Evolutionary conservation across 2,888 invertebrate genomes (phyloP).

Genomic region (Rhyacophila evoluta): DNA sequence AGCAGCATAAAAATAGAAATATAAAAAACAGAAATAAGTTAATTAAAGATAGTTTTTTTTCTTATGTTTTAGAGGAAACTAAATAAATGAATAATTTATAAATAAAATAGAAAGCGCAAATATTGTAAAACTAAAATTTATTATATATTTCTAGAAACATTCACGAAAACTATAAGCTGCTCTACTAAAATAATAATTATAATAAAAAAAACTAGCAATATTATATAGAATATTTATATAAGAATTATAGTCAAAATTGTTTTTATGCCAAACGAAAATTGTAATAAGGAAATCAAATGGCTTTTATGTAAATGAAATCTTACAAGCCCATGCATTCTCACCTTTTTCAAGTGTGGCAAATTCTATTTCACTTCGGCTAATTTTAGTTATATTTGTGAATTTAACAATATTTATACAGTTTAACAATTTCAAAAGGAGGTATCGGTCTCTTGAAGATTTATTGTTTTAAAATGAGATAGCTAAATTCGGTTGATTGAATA

Average conservation of each 20-base stretch:
- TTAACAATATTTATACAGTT: not conserved
- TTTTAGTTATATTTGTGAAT: not conserved
- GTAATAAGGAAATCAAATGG: not conserved
- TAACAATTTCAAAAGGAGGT: slow-evolving; percentile 15
- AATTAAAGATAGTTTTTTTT: no score
- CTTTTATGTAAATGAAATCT: not conserved
- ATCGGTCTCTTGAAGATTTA: not conserved
- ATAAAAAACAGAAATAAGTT: not conserved
- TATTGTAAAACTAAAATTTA: not conserved
- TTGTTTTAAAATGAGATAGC: not conserved
- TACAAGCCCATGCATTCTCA: slow-evolving; percentile 5
- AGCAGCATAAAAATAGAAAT: not conserved
- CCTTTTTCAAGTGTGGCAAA: not conserved
- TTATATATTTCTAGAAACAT: not conserved
- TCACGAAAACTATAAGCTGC: slow-evolving; percentile 14
- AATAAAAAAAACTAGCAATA: slow-evolving; percentile 5
- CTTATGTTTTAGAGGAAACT: not conserved
- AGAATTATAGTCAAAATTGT: not conserved
- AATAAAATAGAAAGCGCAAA: not conserved
- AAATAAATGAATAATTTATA: not conserved
- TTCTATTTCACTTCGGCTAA: not conserved
- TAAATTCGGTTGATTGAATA: not conserved
- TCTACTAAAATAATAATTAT: not conserved
- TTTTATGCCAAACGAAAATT: not conserved
- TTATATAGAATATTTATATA: not conserved